Evolutionary conservation across 2,888 invertebrate species (phyloP), one percentile per base, ranked within the genome.

Genomic region (Cephus spinipes): DNA sequence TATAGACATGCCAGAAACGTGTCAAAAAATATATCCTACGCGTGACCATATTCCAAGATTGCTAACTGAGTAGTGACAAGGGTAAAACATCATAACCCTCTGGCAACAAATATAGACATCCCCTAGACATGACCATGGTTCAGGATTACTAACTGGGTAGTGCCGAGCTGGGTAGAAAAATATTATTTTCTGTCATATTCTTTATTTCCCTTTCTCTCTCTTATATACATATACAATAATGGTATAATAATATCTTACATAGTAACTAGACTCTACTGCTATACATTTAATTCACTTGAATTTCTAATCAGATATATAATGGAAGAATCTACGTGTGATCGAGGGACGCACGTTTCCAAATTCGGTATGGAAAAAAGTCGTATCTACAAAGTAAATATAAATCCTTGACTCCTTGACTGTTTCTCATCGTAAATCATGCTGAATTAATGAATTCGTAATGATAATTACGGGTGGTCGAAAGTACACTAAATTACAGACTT

Each of bases 141-240:
- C 35, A 35, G 35, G 35, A 35, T 35, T 35, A 35, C 12, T 12
- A 35, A 35, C 35, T 35, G 35, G 35, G 12, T 35, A 35, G 35
- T 35, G 3, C 35, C 12, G 3, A 12, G 12, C 11, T 34, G 34
- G 12, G 1, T 12, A 55, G 55, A 23, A 55, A 23, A 55, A 55
- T 55, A 55, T 55, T 23, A 23, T 23, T 55, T 55, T 55, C 9
- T 23, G 23, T 23, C 23, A 9, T 55, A 55, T 15, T 55, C 23
- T 55, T 55, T 55, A 55, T 55, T 71, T 71, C 33, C 3, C 71
- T 32, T 71, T 71, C 71, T 71, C 33, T 31, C 12, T 32, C 33
- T 32, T 71, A 33, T 71, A 71, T 71, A 71, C 33, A 71, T 71
- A 71, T 71, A 71, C 71, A 71, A 71, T 71, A 31, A 71, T 32